These are phyloP conservation scores for Oophaga sylvatica DNA, from an alignment of 2,797 vertebrate genomes.

Conservation along the genomic window DNA sequence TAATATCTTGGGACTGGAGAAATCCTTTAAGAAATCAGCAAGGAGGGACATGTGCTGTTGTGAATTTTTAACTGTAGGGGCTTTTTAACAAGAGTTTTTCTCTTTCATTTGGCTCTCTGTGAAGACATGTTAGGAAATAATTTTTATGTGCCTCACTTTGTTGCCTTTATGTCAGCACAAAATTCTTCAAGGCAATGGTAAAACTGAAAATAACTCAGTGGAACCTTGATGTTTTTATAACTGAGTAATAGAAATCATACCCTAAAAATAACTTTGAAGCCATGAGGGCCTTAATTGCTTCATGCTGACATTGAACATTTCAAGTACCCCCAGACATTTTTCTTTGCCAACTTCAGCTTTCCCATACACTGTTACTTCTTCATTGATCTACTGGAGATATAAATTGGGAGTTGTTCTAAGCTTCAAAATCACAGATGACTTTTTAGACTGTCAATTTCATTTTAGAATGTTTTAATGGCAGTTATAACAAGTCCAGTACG, in stretches of 20 bases:
- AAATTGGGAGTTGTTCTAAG: neutral
- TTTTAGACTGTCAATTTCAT: neutral
- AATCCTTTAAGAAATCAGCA: no score
- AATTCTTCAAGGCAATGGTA: neutral
- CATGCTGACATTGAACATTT: neutral
- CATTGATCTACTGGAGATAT: neutral
- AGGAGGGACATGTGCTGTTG: no score
- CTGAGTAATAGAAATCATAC: neutral
- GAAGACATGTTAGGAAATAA: no score
- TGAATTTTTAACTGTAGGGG: no score
- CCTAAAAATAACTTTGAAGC: neutral
- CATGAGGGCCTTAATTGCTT: neutral
- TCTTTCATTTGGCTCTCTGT: no score
- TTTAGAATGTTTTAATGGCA: neutral
- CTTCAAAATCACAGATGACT: neutral
- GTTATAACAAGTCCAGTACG: neutral
- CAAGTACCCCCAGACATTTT: neutral
- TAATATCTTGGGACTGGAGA: no score
- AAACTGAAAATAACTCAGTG: neutral
- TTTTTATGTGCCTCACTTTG: no score
- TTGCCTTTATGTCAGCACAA: neutral
- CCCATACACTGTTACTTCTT: neutral
- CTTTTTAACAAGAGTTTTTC: no score
- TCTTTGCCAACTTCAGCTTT: conserved; percentile 2
- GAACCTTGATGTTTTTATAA: neutral